A percentile compares a stretch with the other conserved stretches of the same genome.
Evolutionary conservation across 2,797 vertebrate genomes (phyloP).

Genomic region (Acanthornis magna): DNA sequence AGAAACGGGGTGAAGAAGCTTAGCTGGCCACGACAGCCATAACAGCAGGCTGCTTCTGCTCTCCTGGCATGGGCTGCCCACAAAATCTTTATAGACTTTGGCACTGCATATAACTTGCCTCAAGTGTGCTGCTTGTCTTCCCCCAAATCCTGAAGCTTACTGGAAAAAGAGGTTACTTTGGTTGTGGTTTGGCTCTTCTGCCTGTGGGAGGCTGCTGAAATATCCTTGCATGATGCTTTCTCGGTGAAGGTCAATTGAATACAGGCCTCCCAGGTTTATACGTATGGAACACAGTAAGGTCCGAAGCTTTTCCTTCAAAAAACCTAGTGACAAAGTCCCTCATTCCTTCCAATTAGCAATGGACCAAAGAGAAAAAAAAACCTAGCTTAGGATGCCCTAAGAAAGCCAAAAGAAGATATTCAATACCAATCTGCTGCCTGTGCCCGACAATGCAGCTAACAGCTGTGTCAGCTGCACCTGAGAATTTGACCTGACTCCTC

Average conservation of each 20-base stretch:
- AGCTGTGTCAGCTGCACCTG: neutral
- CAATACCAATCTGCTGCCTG: neutral
- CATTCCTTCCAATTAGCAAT: neutral
- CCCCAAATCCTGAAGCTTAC: neutral
- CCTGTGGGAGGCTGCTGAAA: neutral
- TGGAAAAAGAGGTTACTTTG: neutral
- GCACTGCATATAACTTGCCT: neutral
- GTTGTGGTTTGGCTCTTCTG: neutral
- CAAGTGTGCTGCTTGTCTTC: neutral
- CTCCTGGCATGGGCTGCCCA: neutral
- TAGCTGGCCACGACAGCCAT: accelerated
- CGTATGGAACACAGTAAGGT: neutral
- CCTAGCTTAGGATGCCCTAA: neutral
- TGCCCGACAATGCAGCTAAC: neutral
- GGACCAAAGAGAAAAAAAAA: neutral
- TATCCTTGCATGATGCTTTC: neutral
- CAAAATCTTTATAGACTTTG: neutral
- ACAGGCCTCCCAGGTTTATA: neutral
- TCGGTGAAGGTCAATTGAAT: neutral
- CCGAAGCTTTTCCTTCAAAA: neutral
- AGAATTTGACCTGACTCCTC: accelerated
- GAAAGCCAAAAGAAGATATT: neutral
- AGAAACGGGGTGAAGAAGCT: neutral
- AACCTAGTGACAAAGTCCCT: neutral
- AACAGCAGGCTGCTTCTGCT: neutral